Evolutionary conservation across 2,113 vertebrate species (phyloP), one percentile per base, ranked within the genome.

Genomic region (Lutjanus erythropterus): DNA sequence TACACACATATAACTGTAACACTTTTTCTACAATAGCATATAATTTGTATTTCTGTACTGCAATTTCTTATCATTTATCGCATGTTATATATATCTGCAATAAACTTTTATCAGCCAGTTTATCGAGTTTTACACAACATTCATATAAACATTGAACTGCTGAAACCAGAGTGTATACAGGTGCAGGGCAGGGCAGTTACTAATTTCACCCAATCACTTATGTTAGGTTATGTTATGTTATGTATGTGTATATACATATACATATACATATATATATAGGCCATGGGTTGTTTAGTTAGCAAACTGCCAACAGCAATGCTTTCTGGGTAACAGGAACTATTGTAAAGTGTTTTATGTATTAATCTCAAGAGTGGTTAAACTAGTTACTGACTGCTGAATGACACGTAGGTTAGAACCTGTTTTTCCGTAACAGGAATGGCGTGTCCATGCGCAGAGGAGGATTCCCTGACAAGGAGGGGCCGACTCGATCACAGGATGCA

Each of bases 401-500:
- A 46, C 14, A 53, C 19, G 5, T 7, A 8, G 9, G 16, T 29
- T 9, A 21, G 0, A 47, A 47, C n/a, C 0, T 2, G 4, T 52
- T 52, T 18, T 1, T 44, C 2, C 53, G 3, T 55, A 35, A 73
- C 75, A 88, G 81, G 64, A 55, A 29, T 19, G 6, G 9, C 23
- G 16, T 55, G 4, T 65, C 71, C 50, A 3, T 49, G 37, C 61
- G 67, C 8, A 31, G 18, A 44, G 37, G 79, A 66, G 6, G 25
- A 71, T 55, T 64, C 53, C 56, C 59, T 60, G 9, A 60, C 19
- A 18, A 84, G 23, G 42, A 58, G 42, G 27, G 29, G 60, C 7
- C 0, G 59, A 47, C 49, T 84, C 21, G 69, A 52, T 25, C 44
- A 71, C 0, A 14, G 8, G 3, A 86, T 59, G 53, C 65, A 80